Percentiles rank a stretch among this genome's conserved stretches.
Conservation (phyloP, 2,888 invertebrate species). For the Drosophila buzzatii region DNA sequence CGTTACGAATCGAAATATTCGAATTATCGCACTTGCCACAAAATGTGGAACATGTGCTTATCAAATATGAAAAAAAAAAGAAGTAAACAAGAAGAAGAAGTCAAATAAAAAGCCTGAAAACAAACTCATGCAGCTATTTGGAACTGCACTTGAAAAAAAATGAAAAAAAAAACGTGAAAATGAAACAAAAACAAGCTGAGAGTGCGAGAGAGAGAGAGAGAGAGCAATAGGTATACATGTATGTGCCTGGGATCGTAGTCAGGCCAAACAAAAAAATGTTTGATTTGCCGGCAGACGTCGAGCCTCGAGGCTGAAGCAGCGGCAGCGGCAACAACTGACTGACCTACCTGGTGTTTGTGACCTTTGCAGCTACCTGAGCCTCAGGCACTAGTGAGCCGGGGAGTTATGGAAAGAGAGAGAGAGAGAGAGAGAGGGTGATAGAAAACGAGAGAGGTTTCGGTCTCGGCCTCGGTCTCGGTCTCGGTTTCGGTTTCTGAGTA, state of each 20-base stretch:
- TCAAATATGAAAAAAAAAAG: conserved; percentile 42
- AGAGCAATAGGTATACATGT: conserved; percentile 1
- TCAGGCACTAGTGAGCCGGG: neutral
- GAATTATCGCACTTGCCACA: conserved; percentile 56
- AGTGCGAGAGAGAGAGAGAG: neutral
- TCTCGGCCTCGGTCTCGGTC: conserved; percentile 6
- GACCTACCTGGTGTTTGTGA: conserved; percentile 51
- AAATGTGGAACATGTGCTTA: conserved; percentile 59
- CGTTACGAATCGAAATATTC: conserved; percentile 27
- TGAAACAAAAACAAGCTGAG: conserved; percentile 6
- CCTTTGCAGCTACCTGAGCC: conserved; percentile 47
- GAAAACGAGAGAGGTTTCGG: neutral
- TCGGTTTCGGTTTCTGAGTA: conserved; percentile 31
- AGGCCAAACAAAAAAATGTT: conserved; percentile 34
- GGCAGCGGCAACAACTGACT: conserved; percentile 24
- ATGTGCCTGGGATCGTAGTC: conserved; percentile 23
- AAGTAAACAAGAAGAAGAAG: conserved; percentile 34
- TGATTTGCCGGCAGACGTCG: conserved; percentile 34
- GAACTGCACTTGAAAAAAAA: conserved; percentile 52
- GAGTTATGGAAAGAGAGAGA: neutral
- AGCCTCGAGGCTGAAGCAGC: conserved; percentile 26
- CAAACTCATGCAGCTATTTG: conserved; percentile 31
- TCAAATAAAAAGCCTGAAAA: conserved; percentile 17
- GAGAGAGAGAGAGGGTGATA: neutral
- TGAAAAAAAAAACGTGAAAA: conserved; percentile 22